Percentiles rank a stretch among this genome's conserved stretches.
Evolutionary conservation across 1,140 invertebrate genomes (phyloP).

Genomic region (Eueides isabella): DNA sequence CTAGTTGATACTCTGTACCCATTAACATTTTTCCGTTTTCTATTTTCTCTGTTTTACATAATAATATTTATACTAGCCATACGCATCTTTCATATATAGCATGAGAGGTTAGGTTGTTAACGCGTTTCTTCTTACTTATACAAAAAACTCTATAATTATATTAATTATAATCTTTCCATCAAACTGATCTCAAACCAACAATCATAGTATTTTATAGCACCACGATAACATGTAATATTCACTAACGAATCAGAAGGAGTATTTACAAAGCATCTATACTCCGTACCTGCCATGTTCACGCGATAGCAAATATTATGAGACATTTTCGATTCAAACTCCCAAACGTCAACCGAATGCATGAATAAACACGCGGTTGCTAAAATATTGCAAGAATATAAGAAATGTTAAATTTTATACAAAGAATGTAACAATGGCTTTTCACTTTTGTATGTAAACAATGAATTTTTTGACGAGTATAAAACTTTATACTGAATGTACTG

Average conservation of each 20-base stretch:
- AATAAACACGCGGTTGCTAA: neutral
- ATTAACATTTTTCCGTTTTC: too few species aligned
- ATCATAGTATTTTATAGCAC: neutral
- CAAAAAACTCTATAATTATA: too few species aligned
- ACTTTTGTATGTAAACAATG: neutral
- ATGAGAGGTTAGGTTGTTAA: too few species aligned
- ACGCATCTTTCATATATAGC: too few species aligned
- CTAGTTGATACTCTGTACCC: too few species aligned
- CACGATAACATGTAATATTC: neutral
- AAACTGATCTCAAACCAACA: neutral
- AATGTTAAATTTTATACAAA: constrained; percentile 6
- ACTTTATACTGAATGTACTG: neutral
- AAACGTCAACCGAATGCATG: constrained; percentile 1
- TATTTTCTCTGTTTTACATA: too few species aligned
- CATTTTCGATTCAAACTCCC: neutral
- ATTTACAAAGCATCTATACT: neutral
- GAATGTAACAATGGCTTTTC: constrained; percentile 2
- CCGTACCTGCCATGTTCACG: neutral
- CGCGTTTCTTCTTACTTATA: too few species aligned
- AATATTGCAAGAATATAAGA: neutral
- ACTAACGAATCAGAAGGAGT: neutral
- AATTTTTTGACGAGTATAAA: neutral
- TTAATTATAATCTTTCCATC: neutral
- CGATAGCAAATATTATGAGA: constrained; percentile 3
- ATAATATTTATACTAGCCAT: too few species aligned